Conservation (phyloP, 2,113 vertebrate species). For the Vanacampus margaritifer region DNA sequence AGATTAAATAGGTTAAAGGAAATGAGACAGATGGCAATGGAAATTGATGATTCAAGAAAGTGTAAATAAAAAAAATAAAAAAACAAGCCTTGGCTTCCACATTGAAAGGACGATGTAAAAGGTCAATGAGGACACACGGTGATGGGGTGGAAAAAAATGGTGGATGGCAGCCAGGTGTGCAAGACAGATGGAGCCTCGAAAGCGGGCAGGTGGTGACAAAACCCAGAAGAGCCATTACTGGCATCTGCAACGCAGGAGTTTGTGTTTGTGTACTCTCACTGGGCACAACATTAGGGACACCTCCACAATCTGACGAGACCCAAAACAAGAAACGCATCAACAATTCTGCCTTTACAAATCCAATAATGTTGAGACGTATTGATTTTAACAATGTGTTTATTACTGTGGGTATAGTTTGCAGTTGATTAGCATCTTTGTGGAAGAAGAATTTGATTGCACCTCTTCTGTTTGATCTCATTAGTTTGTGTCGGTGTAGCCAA, state of each 20-base stretch:
- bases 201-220: slow-evolving; percentile 49
- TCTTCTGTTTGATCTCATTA: too few species aligned
- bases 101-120: slow-evolving; percentile 27
- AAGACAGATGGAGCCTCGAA: slow-evolving; percentile 49
- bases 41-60: slow-evolving; percentile 7
- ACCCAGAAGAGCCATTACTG: slow-evolving; percentile 36
- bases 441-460: too few species aligned
- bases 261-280: slow-evolving; percentile 10
- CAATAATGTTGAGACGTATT: neutral
- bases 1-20: neutral
- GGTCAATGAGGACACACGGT: slow-evolving; percentile 49
- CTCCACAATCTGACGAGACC: neutral
- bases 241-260: slow-evolving; percentile 46
- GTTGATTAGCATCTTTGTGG: neutral
- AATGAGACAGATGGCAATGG: slow-evolving; percentile 23
- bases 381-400: neutral
- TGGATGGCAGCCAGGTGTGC: slow-evolving; percentile 53
- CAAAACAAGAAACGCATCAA: neutral
- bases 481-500: neutral
- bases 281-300: neutral
- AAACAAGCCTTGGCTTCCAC: slow-evolving; percentile 8
- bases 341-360: neutral
- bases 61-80: neutral
- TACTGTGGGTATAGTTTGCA: neutral
- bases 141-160: slow-evolving; percentile 36